Percentiles rank a stretch among this genome's conserved stretches.
Conservation (phyloP, 2,888 invertebrate genomes). For the Notodonta ziczac region DNA sequence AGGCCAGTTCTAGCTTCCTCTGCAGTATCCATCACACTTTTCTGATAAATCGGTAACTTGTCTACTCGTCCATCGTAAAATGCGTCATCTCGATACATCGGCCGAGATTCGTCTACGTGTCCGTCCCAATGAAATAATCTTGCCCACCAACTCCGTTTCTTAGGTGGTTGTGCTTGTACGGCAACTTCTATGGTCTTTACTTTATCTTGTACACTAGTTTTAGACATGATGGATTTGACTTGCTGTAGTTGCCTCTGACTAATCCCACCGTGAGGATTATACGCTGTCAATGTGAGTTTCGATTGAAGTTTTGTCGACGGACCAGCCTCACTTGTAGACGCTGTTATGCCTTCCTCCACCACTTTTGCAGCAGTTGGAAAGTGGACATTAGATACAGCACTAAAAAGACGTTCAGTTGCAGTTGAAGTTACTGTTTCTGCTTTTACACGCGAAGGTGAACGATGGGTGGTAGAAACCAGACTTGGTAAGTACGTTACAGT, state of each 20-base stretch:
- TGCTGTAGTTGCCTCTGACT: conserved; percentile 66
- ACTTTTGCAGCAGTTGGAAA: conserved; percentile 73
- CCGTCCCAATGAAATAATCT: conserved; percentile 67
- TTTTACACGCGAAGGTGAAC: conserved; percentile 43
- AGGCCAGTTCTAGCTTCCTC: conserved; percentile 64
- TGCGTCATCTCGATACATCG: conserved; percentile 76
- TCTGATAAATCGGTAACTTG: conserved; percentile 66
- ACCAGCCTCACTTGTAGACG: conserved; percentile 49
- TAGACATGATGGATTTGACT: conserved; percentile 67
- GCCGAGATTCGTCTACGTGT: conserved; percentile 66
- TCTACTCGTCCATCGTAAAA: conserved; percentile 71
- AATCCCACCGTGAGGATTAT: conserved; percentile 58
- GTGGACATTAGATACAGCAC: conserved; percentile 56
- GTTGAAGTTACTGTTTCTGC: conserved; percentile 42
- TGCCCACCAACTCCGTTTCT: conserved; percentile 58
- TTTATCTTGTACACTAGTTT: conserved; percentile 50
- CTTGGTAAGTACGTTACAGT: conserved; percentile 75
- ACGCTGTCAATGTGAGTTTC: conserved; percentile 60
- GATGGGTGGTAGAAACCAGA: conserved; percentile 49
- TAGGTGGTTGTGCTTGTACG: conserved; percentile 26
- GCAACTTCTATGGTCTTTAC: conserved; percentile 48
- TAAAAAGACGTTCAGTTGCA: conserved; percentile 48
- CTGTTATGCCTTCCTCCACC: conserved; percentile 47
- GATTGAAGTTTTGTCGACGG: conserved; percentile 59
- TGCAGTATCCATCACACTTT: conserved; percentile 59